phyloP scores from a whole-genome alignment of 92 coral and sea anemone genomes.

The Palythoa heliodiscus region DNA sequence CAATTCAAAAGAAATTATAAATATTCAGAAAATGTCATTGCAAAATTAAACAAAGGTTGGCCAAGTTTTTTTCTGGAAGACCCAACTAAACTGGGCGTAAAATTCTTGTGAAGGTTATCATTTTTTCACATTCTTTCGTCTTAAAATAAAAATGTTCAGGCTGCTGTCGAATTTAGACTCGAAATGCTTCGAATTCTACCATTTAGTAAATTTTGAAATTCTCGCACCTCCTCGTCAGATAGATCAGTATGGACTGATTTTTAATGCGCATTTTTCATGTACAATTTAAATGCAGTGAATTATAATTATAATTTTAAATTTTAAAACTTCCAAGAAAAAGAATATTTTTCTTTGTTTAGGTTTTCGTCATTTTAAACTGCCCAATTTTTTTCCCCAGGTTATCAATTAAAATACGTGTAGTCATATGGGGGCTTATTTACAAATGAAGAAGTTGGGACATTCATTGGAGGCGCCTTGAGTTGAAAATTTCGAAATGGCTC shows the following conservation, averaged over 20 bases:
- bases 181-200: too few relatives aligned
- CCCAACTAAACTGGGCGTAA: background rate
- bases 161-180: background rate
- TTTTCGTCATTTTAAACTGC: too few relatives aligned
- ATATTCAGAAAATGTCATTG: slow-evolving; percentile 27
- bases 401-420: too few relatives aligned
- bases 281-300: background rate
- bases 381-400: too few relatives aligned
- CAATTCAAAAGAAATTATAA: background rate
- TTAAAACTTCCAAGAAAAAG: too few relatives aligned
- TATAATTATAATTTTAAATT: too few relatives aligned
- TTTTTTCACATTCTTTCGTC: background rate
- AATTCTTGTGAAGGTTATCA: background rate
- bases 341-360: too few relatives aligned
- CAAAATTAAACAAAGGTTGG: background rate
- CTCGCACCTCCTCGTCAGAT: background rate
- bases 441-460: too few relatives aligned
- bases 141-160: background rate
- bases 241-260: background rate
- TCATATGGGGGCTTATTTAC: too few relatives aligned
- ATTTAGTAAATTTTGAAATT: background rate
- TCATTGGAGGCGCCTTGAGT: too few relatives aligned
- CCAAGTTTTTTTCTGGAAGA: background rate
- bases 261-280: slow-evolving; percentile 26
- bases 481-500: background rate